Evolutionary conservation across 2,113 vertebrate genomes (phyloP).

Genomic region (Puntigrus tetrazona): DNA sequence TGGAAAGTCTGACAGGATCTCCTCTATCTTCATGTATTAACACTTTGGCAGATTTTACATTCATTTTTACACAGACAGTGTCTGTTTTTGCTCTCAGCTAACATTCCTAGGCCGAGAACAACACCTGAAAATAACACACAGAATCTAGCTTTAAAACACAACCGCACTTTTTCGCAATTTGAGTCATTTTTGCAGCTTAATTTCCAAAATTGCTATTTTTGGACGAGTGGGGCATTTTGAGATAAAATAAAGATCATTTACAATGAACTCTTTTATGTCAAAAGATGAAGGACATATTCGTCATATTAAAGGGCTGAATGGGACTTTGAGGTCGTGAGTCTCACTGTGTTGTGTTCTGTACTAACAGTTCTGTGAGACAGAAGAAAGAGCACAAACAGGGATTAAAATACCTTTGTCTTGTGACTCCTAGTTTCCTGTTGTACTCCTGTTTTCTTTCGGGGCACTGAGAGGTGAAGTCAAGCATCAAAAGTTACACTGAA

Average conservation of each 20-base stretch:
- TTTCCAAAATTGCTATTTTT: no score
- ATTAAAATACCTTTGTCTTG: slow-evolving; percentile 58
- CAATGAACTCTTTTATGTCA: neutral
- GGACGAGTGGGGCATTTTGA: no score
- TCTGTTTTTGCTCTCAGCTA: slow-evolving; percentile 47
- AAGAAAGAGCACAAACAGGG: slow-evolving; percentile 41
- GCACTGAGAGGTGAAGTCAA: slow-evolving; percentile 33
- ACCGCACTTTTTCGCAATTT: neutral
- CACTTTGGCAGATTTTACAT: slow-evolving; percentile 48
- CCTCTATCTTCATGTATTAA: slow-evolving; percentile 47
- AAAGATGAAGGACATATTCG: neutral
- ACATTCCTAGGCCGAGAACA: slow-evolving; percentile 41
- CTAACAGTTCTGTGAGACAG: slow-evolving; percentile 24
- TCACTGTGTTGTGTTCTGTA: neutral
- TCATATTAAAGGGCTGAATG: neutral
- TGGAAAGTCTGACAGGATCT: slow-evolving; percentile 49
- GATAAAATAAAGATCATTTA: neutral
- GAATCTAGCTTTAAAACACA: slow-evolving; percentile 24
- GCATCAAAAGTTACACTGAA: neutral
- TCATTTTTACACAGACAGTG: slow-evolving; percentile 52
- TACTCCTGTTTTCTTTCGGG: slow-evolving; percentile 48
- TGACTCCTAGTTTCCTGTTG: slow-evolving; percentile 54
- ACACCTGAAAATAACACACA: slow-evolving; percentile 53
- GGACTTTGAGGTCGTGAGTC: neutral
- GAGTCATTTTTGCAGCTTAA: neutral